Conservation (phyloP, 2,113 vertebrate species). For the Gadus macrocephalus region DNA sequence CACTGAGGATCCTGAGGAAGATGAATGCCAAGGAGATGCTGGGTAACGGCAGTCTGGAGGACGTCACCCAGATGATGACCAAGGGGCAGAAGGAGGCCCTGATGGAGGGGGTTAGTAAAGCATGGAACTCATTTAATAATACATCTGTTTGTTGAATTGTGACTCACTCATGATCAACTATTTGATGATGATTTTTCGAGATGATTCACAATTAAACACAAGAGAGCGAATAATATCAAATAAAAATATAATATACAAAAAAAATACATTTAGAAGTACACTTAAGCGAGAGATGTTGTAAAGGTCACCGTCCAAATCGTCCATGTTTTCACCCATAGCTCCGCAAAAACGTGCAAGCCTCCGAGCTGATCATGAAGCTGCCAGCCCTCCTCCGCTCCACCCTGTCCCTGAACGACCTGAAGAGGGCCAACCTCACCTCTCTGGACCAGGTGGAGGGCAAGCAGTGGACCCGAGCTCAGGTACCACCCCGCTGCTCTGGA, state of each 20-base stretch:
- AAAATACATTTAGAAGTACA: too few relatives aligned
- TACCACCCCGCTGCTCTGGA: constrained; percentile 13
- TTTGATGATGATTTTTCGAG: too few relatives aligned
- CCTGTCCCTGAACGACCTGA: constrained; percentile 48
- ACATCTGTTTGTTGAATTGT: neutral
- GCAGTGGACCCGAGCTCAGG: constrained; percentile 59
- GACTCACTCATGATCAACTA: too few relatives aligned
- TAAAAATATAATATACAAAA: too few relatives aligned
- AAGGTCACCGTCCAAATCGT: too few relatives aligned
- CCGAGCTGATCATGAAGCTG: constrained; percentile 48
- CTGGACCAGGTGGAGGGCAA: constrained; percentile 47
- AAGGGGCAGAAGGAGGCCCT: constrained; percentile 57
- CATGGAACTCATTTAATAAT: neutral
- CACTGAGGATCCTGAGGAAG: constrained; percentile 37
- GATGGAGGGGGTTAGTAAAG: constrained; percentile 56
- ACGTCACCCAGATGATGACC: constrained; percentile 44
- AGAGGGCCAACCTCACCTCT: constrained; percentile 46
- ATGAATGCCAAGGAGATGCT: constrained; percentile 39
- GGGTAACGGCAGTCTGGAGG: constrained; percentile 36
- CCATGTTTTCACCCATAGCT: constrained; percentile 41
- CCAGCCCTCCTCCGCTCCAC: constrained; percentile 35
- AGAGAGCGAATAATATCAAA: too few relatives aligned
- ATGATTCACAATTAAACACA: too few relatives aligned
- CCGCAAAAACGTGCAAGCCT: constrained; percentile 11
- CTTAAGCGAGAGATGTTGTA: too few relatives aligned